Conservation (phyloP, 37 sponge, comb jelly and placozoan genomes). For the Cladorhizidae sp. region DNA sequence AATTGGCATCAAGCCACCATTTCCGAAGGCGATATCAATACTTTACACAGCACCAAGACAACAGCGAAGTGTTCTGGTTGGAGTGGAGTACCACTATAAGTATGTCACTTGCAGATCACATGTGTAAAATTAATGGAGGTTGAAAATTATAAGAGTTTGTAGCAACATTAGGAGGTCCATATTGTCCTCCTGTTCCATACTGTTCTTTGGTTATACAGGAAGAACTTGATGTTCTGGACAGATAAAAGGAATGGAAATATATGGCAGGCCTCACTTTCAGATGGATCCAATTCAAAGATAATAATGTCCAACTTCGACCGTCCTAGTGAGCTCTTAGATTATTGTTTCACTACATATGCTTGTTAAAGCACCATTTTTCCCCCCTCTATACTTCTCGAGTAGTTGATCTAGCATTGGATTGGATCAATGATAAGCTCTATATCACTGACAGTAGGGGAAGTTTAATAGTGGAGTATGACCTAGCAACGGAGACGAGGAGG, state of each 20-base stretch:
- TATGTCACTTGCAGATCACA: neutral
- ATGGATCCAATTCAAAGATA: neutral
- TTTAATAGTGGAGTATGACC: constrained; percentile 28
- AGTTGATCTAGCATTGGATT: constrained; percentile 49
- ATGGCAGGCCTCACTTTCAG: neutral
- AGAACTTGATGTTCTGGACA: constrained; percentile 5
- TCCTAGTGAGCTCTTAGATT: neutral
- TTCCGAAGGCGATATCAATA: neutral
- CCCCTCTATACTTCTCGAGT: too few species aligned
- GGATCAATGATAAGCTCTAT: constrained; percentile 47
- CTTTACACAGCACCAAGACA: neutral
- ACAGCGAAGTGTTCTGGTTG: neutral
- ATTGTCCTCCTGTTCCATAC: too few species aligned
- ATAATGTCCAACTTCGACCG: neutral
- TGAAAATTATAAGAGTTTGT: too few species aligned
- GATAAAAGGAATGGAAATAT: neutral
- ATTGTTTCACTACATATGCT: too few species aligned
- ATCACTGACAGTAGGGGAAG: constrained; percentile 1
- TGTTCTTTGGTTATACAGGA: neutral
- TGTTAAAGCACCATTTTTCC: too few species aligned
- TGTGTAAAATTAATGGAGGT: too few species aligned
- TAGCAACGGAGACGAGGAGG: neutral
- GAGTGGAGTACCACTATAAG: constrained; percentile 12
- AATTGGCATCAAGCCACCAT: neutral
- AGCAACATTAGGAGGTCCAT: too few species aligned